These are phyloP conservation scores for Eumacrocentrus americanus DNA, from an alignment of 2,888 invertebrate genomes.

Conservation along the genomic window DNA sequence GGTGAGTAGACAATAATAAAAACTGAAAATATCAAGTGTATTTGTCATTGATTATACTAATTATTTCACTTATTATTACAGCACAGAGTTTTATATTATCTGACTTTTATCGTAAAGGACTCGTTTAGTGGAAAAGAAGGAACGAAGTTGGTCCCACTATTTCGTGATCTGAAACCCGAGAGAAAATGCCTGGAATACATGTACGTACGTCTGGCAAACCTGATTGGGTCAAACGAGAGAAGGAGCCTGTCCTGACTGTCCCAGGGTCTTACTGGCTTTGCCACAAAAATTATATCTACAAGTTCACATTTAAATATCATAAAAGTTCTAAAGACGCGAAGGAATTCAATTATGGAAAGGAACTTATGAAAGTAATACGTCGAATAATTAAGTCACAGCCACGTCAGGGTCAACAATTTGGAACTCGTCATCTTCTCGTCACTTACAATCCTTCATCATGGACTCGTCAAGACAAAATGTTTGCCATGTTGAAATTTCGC, in stretches of 20 bases:
- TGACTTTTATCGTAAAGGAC: constrained; percentile 54
- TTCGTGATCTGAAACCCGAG: constrained; percentile 55
- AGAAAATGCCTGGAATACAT: constrained; percentile 61
- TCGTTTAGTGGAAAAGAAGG: constrained; percentile 43
- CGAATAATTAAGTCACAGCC: constrained; percentile 54
- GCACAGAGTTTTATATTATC: constrained; percentile 57
- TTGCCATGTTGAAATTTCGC: constrained; percentile 53
- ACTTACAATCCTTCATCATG: constrained; percentile 53
- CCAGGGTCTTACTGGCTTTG: constrained; percentile 59
- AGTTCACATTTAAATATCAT: constrained; percentile 56
- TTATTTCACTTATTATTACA: constrained; percentile 35
- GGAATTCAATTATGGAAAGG: constrained; percentile 49
- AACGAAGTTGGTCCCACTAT: constrained; percentile 55
- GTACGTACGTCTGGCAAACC: constrained; percentile 54
- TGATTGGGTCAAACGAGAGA: constrained; percentile 51
- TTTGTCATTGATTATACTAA: background rate
- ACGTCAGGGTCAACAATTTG: constrained; percentile 54
- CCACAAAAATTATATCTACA: constrained; percentile 56
- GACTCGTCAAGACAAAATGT: constrained; percentile 57
- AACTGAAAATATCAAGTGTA: background rate
- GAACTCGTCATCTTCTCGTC: constrained; percentile 54
- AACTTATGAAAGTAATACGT: constrained; percentile 56
- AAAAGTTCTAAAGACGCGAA: constrained; percentile 43
- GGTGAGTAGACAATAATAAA: constrained; percentile 38
- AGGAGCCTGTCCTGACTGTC: constrained; percentile 49